These are phyloP conservation scores for Salminus brasiliensis DNA, from an alignment of 2,113 vertebrate genomes.

Conservation along the genomic window DNA sequence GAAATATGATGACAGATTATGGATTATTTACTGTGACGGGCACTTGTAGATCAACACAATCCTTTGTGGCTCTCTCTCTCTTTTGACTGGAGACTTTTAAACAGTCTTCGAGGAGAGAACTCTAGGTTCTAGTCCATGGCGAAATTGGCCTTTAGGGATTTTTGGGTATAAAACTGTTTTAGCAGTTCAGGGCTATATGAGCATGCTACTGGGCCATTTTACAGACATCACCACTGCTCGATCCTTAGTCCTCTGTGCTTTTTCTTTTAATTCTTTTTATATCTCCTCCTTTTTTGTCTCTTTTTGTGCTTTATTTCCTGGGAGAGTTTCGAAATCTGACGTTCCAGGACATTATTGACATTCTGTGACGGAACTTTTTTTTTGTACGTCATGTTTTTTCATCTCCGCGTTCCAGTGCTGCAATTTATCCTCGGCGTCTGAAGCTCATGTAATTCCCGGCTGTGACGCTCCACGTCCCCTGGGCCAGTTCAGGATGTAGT, in stretches of 20 bases:
- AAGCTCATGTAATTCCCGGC: constrained; percentile 11
- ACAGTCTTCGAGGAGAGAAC: not conserved
- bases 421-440: constrained; percentile 12
- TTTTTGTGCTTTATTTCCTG: not conserved
- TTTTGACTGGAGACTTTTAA: not conserved
- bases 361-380: constrained; percentile 13
- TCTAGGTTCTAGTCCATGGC: not conserved
- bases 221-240: not conserved
- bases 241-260: not conserved
- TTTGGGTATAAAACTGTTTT: not conserved
- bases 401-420: not conserved
- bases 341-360: constrained; percentile 10
- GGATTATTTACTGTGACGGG: constrained; percentile 39
- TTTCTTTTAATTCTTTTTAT: not conserved
- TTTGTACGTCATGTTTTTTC: constrained; percentile 6
- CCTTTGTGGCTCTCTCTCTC: not conserved
- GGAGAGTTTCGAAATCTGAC: constrained; percentile 3
- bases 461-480: not conserved
- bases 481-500: constrained; percentile 18
- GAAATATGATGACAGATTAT: constrained; percentile 40
- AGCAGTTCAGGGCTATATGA: not conserved
- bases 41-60: constrained; percentile 25
- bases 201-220: not conserved
- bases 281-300: not conserved
- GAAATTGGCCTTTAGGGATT: constrained; percentile 1